Conservation (phyloP, 2,888 invertebrate genomes). For the Luffia ferchaultella region DNA sequence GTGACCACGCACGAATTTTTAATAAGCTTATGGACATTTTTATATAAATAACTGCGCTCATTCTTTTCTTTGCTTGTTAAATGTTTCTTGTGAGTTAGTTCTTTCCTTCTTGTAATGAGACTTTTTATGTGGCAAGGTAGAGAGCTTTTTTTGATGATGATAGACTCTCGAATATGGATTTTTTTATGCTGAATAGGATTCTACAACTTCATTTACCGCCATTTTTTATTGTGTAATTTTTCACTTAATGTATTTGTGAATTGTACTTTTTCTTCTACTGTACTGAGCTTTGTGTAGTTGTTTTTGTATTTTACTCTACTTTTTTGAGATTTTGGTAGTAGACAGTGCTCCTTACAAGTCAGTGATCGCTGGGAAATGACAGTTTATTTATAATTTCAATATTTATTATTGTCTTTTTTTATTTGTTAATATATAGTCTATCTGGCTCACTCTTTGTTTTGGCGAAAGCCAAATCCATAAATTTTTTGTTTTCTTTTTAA, state of each 20-base stretch:
- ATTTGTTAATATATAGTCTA: constrained; percentile 10
- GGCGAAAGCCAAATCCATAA: constrained; percentile 11
- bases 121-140: neutral
- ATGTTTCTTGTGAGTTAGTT: constrained; percentile 7
- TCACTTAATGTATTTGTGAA: neutral
- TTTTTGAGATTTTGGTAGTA: neutral
- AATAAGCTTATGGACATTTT: constrained; percentile 9
- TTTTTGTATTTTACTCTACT: neutral
- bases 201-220: neutral
- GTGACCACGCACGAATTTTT: too few species aligned
- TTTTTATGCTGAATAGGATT: neutral
- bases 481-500: constrained; percentile 13
- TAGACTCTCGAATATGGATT: neutral
- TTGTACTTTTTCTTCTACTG: neutral
- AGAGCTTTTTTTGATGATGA: neutral
- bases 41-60: constrained; percentile 5
- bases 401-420: constrained; percentile 8
- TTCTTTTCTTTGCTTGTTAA: constrained; percentile 9
- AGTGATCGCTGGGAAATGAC: constrained; percentile 10
- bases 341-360: constrained; percentile 8
- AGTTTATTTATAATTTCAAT: constrained; percentile 9
- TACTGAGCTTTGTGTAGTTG: neutral
- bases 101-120: constrained; percentile 7
- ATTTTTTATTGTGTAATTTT: neutral
- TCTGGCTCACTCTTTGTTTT: constrained; percentile 9